Conservation (phyloP, 2,797 vertebrate species). For the Aphelocoma californica region DNA sequence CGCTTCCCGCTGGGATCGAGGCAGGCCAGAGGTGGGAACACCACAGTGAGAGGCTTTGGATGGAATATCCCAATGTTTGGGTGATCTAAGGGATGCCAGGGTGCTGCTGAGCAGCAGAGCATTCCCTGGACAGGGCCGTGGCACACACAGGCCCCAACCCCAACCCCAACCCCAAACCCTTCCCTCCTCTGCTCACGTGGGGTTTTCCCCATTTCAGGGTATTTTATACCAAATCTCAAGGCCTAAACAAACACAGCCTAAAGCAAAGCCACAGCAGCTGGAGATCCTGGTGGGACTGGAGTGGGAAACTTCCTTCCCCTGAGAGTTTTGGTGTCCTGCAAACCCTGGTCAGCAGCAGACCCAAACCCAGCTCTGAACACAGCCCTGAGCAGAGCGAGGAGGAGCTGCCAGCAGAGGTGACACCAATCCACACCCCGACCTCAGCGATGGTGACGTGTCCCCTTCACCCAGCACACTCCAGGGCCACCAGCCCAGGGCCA, state of each 20-base stretch:
- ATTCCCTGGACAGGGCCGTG: neutral
- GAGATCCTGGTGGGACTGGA: neutral
- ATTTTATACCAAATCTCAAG: neutral
- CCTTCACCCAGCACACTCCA: neutral
- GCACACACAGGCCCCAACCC: too few species aligned
- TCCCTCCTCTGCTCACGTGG: neutral
- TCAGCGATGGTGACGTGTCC: neutral
- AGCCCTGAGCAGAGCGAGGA: neutral
- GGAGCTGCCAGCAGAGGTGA: neutral
- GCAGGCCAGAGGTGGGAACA: neutral
- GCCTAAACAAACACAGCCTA: neutral
- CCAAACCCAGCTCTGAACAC: neutral
- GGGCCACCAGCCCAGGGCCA: neutral
- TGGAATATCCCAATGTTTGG: neutral
- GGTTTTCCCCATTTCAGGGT: neutral
- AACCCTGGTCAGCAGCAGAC: neutral
- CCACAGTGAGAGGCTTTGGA: neutral
- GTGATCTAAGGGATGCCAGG: neutral
- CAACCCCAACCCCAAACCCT: neutral
- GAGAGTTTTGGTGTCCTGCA: neutral
- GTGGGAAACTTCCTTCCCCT: too few species aligned
- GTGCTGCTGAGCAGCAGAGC: neutral
- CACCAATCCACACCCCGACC: neutral
- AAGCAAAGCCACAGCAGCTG: neutral
- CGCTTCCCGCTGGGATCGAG: neutral